phyloP scores from a whole-genome alignment of 2,113 vertebrate genomes.

The Seriola quinqueradiata region DNA sequence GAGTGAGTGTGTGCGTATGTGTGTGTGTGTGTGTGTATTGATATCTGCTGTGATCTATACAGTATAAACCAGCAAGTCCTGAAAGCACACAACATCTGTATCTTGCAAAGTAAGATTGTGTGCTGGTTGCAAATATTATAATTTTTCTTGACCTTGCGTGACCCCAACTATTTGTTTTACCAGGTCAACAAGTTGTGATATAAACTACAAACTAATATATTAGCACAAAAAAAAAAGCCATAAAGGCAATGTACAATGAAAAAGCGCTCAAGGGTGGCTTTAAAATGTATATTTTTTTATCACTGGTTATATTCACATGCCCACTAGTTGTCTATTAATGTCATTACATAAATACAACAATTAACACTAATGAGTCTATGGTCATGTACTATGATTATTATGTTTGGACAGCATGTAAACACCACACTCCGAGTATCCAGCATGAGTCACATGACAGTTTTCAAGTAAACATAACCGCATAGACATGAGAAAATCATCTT shows the following conservation, averaged over 20 bases:
- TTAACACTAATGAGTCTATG: background rate
- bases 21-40: background rate
- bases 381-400: background rate
- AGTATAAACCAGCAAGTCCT: slow-evolving; percentile 18
- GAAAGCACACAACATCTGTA: background rate
- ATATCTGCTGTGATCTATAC: slow-evolving; percentile 16
- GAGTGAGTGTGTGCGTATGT: background rate
- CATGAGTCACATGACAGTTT: background rate
- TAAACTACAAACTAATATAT: background rate
- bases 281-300: background rate
- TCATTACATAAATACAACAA: background rate
- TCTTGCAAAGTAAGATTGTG: background rate
- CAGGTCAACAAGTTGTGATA: background rate
- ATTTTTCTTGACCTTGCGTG: background rate
- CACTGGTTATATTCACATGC: background rate
- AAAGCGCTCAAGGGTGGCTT: background rate
- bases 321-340: background rate
- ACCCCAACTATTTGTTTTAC: background rate
- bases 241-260: background rate
- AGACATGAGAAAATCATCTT: background rate
- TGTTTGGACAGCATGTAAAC: slow-evolving; percentile 13
- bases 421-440: background rate
- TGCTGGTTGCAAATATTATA: background rate
- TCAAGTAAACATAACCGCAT: background rate
- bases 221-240: background rate